Base-by-base conservation (phyloP, 1,140 invertebrate genomes). In the Drosophila truncata region DNA sequence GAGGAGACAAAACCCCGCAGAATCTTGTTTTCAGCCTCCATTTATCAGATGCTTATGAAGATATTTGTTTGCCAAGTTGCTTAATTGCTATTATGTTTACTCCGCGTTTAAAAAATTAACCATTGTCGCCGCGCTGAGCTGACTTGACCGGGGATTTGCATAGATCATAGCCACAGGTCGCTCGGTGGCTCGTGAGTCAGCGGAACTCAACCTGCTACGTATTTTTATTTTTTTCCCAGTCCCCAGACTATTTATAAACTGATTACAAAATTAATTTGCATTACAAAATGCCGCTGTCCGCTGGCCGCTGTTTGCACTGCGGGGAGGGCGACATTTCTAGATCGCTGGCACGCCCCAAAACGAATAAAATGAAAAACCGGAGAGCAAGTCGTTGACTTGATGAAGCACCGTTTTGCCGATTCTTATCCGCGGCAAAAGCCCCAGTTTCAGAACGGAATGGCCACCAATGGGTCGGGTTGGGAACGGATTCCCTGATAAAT, bases 41-140 rank as follows among this genome's bases (percentile, higher is more conserved):
- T 86, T 84, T 84, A 77, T 77, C 69, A 78, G 75, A 64, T 80
- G 59, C 57, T 75, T 88, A 84, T 80, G 57, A 80, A 86, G 64
- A 78, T 87, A 77, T 87, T 83, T 88, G 72, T 87, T 84, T 71
- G 46, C 57, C 47, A 61, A 77, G 78, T 77, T 80, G 62, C 75
- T 77, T 84, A 88, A 90, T 87, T 88, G 62, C 82, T 80, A 80
- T 87, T 87, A 88, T 87, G 85, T 85, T 85, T 90, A 71, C 65
- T 67, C 57, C 52, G 50, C 52, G 54, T 75, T 76, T 35, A 69
- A 62, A 58, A 55, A 55, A 55, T 57, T 59, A 67, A 60, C 67
- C 78, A 80, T 70, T 64, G 57, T 69, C 84, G 55, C 35, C 37
- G n/a, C 62, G 52, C 33, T 25, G 52, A 55, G 52, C 52, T 55